Evolutionary conservation across 2,888 invertebrate genomes (phyloP).

Genomic region (Dicyrtomina minuta): DNA sequence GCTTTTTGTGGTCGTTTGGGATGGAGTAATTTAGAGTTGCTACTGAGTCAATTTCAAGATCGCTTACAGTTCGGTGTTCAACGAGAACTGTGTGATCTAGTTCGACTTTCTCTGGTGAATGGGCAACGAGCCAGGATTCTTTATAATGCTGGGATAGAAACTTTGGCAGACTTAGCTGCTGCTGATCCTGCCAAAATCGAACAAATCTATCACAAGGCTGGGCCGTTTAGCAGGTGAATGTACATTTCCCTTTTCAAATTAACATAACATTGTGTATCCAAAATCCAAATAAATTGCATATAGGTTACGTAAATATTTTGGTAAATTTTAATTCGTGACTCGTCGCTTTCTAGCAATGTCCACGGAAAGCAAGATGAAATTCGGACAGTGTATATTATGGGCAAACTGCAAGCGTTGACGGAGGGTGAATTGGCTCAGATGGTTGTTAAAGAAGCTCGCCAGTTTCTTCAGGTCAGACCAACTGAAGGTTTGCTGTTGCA

Average conservation of each 20-base stretch:
- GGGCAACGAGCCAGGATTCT: constrained; percentile 80
- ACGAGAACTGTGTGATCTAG: constrained; percentile 85
- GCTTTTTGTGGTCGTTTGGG: constrained; percentile 91
- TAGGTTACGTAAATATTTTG: too few species aligned
- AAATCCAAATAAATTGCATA: too few species aligned
- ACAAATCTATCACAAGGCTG: constrained; percentile 71
- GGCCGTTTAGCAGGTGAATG: constrained; percentile 75
- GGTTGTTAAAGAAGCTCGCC: constrained; percentile 76
- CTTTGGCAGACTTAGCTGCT: constrained; percentile 74
- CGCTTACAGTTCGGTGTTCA: constrained; percentile 92
- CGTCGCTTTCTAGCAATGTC: constrained; percentile 31
- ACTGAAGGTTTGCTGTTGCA: neutral
- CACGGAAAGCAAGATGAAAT: constrained; percentile 36
- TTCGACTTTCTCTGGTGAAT: constrained; percentile 79
- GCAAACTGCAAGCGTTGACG: constrained; percentile 69
- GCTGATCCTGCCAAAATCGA: constrained; percentile 71
- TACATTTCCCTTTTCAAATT: too few species aligned
- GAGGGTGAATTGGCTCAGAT: constrained; percentile 77
- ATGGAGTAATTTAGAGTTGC: constrained; percentile 85
- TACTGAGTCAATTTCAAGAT: constrained; percentile 90
- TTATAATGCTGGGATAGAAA: constrained; percentile 77
- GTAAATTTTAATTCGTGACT: neutral
- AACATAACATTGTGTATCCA: too few species aligned
- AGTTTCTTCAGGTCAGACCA: constrained; percentile 60
- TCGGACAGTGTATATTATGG: constrained; percentile 43